Percentiles rank a stretch among this genome's conserved stretches.
Conservation (phyloP, 2,797 vertebrate genomes). For the Fundulus diaphanus region DNA sequence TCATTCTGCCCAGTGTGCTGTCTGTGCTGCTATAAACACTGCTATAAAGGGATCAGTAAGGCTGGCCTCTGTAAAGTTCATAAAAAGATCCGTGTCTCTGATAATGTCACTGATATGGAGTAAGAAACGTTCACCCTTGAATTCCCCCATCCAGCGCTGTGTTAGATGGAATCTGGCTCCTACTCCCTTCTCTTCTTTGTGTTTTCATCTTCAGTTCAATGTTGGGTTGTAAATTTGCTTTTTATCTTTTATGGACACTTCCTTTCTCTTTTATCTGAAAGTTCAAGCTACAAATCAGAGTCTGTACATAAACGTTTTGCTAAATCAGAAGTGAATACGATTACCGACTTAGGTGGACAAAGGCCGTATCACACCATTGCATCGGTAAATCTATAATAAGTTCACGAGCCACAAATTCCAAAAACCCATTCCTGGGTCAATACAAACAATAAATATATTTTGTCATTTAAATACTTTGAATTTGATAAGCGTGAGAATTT, state of each 20-base stretch:
- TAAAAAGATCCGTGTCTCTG: constrained; percentile 72
- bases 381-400: background rate
- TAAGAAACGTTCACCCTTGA: constrained; percentile 33
- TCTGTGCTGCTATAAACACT: constrained; percentile 65
- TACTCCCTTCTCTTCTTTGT: background rate
- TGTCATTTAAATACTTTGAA: background rate
- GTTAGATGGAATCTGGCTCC: constrained; percentile 15
- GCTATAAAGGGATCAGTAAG: constrained; percentile 68
- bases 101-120: constrained; percentile 68
- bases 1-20: constrained; percentile 67
- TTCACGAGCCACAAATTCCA: background rate
- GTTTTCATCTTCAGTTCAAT: constrained; percentile 29
- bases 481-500: background rate
- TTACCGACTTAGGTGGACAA: background rate
- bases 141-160: constrained; percentile 20
- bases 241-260: background rate
- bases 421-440: background rate
- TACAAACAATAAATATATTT: background rate
- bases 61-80: constrained; percentile 72
- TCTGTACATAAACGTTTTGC: background rate
- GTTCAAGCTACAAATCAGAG: background rate
- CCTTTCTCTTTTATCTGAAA: constrained; percentile 15
- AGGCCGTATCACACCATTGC: background rate
- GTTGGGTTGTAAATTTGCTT: constrained; percentile 28
- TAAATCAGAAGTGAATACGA: background rate